Conservation (phyloP, 1,140 invertebrate genomes). For the Microplitis mediator region DNA sequence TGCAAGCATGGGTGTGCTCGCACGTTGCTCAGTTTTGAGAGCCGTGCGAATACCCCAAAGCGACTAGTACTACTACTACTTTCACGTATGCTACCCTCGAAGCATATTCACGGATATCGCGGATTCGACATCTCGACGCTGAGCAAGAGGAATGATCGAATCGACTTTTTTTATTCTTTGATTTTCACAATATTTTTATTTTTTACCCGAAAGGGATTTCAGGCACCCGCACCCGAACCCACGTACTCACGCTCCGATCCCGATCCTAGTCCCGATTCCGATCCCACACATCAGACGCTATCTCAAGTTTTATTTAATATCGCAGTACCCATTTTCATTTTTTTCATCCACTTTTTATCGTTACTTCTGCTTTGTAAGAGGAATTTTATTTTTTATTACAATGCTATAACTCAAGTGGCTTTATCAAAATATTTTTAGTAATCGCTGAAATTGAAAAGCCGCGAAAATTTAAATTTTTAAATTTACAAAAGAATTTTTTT, state of each 20-base stretch:
- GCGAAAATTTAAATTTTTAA: too few relatives aligned
- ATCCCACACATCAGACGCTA: too few relatives aligned
- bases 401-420: too few relatives aligned
- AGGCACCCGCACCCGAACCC: neutral
- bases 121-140: conserved; percentile 23
- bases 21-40: neutral
- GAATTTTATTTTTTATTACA: too few relatives aligned
- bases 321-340: too few relatives aligned
- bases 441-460: too few relatives aligned
- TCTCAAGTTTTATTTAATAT: too few relatives aligned
- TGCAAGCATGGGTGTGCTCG: neutral
- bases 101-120: conserved; percentile 27
- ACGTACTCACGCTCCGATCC: neutral
- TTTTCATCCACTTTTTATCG: too few relatives aligned
- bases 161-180: neutral
- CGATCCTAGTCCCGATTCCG: neutral
- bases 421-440: too few relatives aligned
- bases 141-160: conserved; percentile 1
- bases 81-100: conserved; percentile 26
- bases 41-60: conserved; percentile 7
- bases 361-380: too few relatives aligned
- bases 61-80: neutral
- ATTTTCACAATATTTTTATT: neutral
- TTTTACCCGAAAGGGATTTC: neutral
- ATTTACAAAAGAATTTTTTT: too few relatives aligned